These are phyloP conservation scores for Urophycis tenuis DNA, from an alignment of 2,797 vertebrate species.

Conservation along the genomic window DNA sequence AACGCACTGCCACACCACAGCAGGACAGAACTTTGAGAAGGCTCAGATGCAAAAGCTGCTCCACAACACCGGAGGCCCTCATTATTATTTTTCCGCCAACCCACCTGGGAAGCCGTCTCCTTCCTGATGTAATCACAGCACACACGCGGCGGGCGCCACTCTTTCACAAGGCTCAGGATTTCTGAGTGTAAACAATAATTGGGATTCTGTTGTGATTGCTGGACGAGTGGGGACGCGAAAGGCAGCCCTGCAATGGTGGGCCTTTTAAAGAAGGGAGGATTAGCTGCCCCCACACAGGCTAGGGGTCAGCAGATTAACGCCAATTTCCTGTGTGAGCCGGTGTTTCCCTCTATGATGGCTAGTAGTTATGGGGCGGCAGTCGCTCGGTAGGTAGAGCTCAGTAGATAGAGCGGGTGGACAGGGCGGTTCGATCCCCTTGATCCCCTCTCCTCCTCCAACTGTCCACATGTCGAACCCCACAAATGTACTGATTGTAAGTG, in stretches of 20 bases:
- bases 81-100: neutral
- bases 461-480: too few species aligned
- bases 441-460: too few species aligned
- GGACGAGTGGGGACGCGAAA: constrained; percentile 57
- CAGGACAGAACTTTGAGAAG: neutral
- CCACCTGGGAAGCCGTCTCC: neutral
- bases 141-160: neutral
- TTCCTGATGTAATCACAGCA: neutral
- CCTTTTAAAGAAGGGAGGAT: constrained; percentile 43
- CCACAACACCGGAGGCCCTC: neutral
- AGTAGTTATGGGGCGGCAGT: too few species aligned
- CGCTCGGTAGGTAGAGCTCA: too few species aligned
- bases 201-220: neutral
- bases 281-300: constrained; percentile 21
- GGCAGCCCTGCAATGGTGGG: constrained; percentile 37
- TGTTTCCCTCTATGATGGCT: neutral
- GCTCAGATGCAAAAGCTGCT: neutral
- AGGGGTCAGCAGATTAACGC: constrained; percentile 47
- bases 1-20: constrained; percentile 1
- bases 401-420: too few species aligned
- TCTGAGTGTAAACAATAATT: neutral
- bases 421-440: too few species aligned
- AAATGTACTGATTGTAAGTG: too few species aligned
- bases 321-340: constrained; percentile 10
- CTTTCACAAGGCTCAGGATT: neutral